Conservation (phyloP, 2,113 vertebrate species). For the Phocoena phocoena region DNA sequence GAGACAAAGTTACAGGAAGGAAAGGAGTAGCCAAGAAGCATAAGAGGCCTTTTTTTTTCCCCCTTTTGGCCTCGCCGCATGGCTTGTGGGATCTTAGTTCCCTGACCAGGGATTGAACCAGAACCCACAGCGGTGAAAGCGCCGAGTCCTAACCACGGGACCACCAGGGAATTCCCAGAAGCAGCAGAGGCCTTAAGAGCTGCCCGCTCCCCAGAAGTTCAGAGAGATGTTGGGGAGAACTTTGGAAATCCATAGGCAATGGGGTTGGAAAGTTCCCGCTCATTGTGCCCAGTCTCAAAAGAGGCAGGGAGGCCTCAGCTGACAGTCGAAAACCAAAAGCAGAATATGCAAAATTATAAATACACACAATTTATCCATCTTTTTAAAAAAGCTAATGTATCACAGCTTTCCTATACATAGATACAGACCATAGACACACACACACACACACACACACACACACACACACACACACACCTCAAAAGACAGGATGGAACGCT, state of each 20-base stretch:
- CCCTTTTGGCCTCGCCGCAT: too few species aligned
- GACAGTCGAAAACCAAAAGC: not conserved
- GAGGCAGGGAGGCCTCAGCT: not conserved
- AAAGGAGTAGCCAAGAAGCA: not conserved
- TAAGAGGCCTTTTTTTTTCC: not conserved
- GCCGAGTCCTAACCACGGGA: too few species aligned
- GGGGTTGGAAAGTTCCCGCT: not conserved
- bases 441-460: too few species aligned
- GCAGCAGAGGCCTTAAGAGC: not conserved
- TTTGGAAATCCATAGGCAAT: not conserved
- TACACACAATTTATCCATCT: not conserved
- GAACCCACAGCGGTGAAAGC: too few species aligned
- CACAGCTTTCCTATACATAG: not conserved
- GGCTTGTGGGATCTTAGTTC: too few species aligned
- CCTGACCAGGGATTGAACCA: too few species aligned
- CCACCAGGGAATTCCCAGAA: not conserved
- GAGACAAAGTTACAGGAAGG: not conserved
- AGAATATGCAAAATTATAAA: not conserved
- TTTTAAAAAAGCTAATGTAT: not conserved
- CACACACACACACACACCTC: not conserved
- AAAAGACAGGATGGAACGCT: not conserved
- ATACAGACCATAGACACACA: not conserved
- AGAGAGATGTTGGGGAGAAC: not conserved
- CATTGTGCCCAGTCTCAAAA: not conserved
- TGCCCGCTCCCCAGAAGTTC: not conserved